These are phyloP conservation scores for Datnioides undecimradiatus DNA, from an alignment of 2,113 vertebrate genomes.

Conservation along the genomic window DNA sequence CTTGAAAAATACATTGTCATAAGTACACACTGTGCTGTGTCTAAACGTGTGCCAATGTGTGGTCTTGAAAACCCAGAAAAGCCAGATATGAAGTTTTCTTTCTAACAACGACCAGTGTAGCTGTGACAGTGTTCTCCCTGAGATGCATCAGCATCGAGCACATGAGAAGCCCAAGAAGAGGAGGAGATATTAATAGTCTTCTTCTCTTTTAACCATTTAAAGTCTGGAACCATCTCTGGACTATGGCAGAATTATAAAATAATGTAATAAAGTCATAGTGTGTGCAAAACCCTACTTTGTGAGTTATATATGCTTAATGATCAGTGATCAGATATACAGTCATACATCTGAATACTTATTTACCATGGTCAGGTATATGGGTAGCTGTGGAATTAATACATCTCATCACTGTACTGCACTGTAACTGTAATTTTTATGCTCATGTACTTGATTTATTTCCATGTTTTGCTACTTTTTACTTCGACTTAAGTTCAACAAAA, in stretches of 20 bases:
- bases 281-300: background rate
- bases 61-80: background rate
- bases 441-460: too few species aligned
- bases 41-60: background rate
- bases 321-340: background rate
- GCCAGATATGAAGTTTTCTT: background rate
- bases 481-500: too few species aligned
- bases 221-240: background rate
- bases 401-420: too few species aligned
- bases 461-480: too few species aligned
- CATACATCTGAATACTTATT: too few species aligned
- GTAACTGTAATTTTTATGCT: background rate
- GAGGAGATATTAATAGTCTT: constrained; percentile 21
- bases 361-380: background rate
- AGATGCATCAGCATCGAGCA: background rate
- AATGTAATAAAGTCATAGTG: background rate
- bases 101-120: background rate
- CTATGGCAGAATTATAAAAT: background rate
- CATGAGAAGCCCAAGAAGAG: constrained; percentile 1
- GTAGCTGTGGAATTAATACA: background rate
- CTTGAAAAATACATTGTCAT: background rate
- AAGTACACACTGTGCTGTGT: background rate
- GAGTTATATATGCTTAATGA: too few species aligned
- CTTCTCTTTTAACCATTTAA: background rate
- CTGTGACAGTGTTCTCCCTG: background rate